Base-by-base conservation (phyloP, 2,113 vertebrate species). In the Corydoras sp. region DNA sequence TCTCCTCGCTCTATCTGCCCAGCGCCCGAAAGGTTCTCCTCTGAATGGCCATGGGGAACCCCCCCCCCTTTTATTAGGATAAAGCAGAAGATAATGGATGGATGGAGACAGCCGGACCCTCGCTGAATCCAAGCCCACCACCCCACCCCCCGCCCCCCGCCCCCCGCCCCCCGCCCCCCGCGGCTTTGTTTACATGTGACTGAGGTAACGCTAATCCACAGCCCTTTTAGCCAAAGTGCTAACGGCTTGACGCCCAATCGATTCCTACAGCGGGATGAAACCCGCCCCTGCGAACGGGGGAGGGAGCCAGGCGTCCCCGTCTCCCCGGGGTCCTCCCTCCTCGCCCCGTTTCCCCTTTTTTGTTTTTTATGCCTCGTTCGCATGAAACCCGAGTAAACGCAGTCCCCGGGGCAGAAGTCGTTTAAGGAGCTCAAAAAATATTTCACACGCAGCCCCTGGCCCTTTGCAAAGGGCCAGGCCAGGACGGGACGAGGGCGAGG, bases 191-290 rank as follows among this genome's bases (percentile, higher is more conserved):
- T 69, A 68, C 74, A 65, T 70, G 62, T 43, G 59, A 14, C 55
- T 64, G 51, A 64, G 55, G 62, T 70, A 70, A 75, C 70, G 69
- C 67, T 60, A 65, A 61, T 43, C 74, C 58, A 64, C 63, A 15
- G 24, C 24, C 12, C 61, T 70, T 70, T 74, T 55, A 68, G 68
- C 14, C 14, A 65, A 62, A 70, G 30, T 8, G 49, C 29, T 67
- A 70, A 75, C 74, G 70, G 64, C 64, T 67, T 73, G 54, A 59
- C 56, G 60, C 48, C 8, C 48, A 75, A 75, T 65, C 67, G 60
- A 54, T 75, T 65, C 62, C 60, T 59, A 70, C 74, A 75, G 63
- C 65, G 48, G 59, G 68, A 75, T 75, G 61, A 75, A 35, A 71
- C 67, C 68, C 29, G 68, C 48, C 14, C 48, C 30, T 9, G 55